These are phyloP conservation scores for Ennomos erosarius DNA, from an alignment of 2,888 invertebrate genomes.

Conservation along the genomic window DNA sequence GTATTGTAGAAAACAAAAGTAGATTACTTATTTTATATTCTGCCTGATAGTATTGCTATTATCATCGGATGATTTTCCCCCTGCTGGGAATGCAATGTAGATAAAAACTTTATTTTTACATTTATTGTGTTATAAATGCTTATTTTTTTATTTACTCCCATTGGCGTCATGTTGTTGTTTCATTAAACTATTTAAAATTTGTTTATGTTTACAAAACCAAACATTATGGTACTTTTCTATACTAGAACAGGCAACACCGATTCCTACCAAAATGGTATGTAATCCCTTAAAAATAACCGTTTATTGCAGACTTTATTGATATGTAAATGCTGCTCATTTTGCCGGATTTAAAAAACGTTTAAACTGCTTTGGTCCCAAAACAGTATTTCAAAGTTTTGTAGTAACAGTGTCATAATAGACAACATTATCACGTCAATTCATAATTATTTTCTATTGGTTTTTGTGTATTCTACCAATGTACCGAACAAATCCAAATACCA, in stretches of 20 bases:
- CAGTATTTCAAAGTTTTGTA: constrained; percentile 12
- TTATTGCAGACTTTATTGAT: no score
- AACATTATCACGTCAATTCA: not conserved
- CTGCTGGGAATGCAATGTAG: not conserved
- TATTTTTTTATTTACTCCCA: constrained; percentile 3
- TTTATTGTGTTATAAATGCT: not conserved
- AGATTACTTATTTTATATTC: constrained; percentile 1
- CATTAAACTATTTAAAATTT: not conserved
- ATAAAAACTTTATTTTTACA: constrained; percentile 7
- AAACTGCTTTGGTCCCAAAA: no score
- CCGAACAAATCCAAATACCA: no score
- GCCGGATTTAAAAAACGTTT: no score
- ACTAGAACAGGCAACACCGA: no score
- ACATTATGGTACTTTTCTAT: no score
- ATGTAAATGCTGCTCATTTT: no score
- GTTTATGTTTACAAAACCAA: no score
- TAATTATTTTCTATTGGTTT: not conserved
- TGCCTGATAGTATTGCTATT: not conserved
- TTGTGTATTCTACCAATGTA: no score
- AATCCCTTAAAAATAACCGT: no score
- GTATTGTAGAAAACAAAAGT: not conserved
- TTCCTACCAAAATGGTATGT: no score
- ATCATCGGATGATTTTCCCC: no score
- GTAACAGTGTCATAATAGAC: constrained; percentile 16
- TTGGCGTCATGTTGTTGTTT: not conserved